Evolutionary conservation across 2,797 vertebrate species (phyloP).

Genomic region (Poliocrania exsul): DNA sequence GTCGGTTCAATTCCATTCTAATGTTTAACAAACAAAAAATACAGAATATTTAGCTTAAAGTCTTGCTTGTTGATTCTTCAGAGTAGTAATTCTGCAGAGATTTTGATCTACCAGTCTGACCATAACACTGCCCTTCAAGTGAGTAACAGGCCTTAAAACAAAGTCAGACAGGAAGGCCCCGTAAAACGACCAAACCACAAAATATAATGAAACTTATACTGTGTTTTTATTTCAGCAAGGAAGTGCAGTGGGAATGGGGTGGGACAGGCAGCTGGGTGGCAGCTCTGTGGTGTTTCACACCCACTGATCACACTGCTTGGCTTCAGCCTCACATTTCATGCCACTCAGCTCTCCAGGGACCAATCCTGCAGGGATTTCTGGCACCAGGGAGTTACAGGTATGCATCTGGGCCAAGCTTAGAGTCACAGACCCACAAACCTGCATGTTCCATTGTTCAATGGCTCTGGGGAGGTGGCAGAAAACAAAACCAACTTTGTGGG

Average conservation of each 20-base stretch:
- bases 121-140: neutral
- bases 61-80: neutral
- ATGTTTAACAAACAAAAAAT: neutral
- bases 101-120: neutral
- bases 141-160: neutral
- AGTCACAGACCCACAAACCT: neutral
- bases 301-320: neutral
- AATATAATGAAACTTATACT: neutral
- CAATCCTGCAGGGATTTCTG: neutral
- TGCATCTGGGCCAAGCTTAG: neutral
- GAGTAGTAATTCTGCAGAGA: neutral
- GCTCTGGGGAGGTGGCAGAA: neutral
- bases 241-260: neutral
- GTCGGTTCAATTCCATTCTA: neutral
- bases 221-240: neutral
- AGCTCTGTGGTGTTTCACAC: neutral
- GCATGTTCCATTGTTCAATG: neutral
- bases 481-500: neutral
- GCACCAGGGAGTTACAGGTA: neutral
- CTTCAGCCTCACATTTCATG: neutral
- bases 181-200: neutral
- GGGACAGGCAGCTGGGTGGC: neutral
- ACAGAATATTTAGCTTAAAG: neutral
- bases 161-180: neutral
- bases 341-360: neutral